Evolutionary conservation across 2,888 invertebrate species (phyloP).

Genomic region (Brenthis ino): DNA sequence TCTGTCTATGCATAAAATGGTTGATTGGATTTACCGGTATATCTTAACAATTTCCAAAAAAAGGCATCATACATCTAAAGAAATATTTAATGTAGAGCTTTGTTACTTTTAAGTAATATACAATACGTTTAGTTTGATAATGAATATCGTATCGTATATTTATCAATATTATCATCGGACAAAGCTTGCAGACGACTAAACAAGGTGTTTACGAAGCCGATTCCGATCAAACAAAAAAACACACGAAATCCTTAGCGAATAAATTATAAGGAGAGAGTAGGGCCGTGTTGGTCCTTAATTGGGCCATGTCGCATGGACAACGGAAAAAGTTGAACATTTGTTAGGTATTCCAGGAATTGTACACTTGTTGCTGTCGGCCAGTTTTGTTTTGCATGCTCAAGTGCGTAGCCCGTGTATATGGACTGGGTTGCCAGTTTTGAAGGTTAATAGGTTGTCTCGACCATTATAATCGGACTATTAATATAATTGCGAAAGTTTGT

Average conservation of each 20-base stretch:
- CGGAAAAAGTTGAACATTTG: conserved; percentile 78
- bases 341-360: conserved; percentile 80
- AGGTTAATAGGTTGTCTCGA: background rate
- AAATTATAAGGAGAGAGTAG: conserved; percentile 72
- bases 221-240: conserved; percentile 69
- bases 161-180: conserved; percentile 56
- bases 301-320: conserved; percentile 72
- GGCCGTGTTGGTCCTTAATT: conserved; percentile 72
- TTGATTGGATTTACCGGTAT: too few species aligned
- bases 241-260: conserved; percentile 73
- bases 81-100: too few species aligned
- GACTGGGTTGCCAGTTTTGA: background rate
- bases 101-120: too few species aligned
- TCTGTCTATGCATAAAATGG: too few species aligned
- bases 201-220: conserved; percentile 80
- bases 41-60: too few species aligned
- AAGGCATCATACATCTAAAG: too few species aligned
- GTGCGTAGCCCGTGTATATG: conserved; percentile 41
- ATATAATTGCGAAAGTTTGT: too few species aligned
- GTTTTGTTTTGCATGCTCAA: conserved; percentile 46
- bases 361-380: conserved; percentile 68
- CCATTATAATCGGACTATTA: too few species aligned
- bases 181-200: conserved; percentile 65
- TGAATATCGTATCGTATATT: background rate
- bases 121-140: too few species aligned